Evolutionary conservation across 2,797 vertebrate species (phyloP).

Genomic region (Labeo calbasu): DNA sequence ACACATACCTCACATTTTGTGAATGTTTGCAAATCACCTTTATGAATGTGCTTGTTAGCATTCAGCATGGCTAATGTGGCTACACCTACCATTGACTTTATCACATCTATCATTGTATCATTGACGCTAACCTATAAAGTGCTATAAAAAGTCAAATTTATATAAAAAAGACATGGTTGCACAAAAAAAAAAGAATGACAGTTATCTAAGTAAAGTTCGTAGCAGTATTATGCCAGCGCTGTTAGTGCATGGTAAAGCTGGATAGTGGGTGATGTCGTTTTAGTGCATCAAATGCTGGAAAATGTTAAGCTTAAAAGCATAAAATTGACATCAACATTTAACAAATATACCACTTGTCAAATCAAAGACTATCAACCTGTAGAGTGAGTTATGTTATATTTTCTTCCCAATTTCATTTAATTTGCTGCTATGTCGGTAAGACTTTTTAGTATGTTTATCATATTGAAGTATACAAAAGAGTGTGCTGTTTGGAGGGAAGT

Average conservation of each 20-base stretch:
- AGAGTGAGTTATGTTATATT: background rate
- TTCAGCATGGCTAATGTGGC: too few species aligned
- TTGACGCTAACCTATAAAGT: background rate
- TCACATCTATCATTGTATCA: too few species aligned
- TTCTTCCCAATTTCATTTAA: background rate
- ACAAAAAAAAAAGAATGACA: background rate
- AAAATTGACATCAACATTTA: background rate
- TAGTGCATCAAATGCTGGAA: background rate
- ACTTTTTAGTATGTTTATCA: background rate
- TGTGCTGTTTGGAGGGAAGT: conserved; percentile 2
- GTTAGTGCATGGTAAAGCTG: background rate
- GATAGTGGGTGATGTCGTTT: background rate
- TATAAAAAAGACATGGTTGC: background rate
- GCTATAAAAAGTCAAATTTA: background rate
- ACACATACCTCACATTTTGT: too few species aligned
- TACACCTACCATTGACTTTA: too few species aligned
- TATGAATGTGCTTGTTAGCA: too few species aligned
- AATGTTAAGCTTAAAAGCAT: background rate
- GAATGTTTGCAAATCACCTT: too few species aligned
- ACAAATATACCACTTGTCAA: conserved; percentile 9
- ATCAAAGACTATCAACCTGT: background rate
- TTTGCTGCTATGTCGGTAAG: background rate
- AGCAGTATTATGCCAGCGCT: background rate
- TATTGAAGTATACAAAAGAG: background rate
- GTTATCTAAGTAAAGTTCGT: background rate